These are phyloP conservation scores for Leucopternis melanops DNA, from an alignment of 2,113 vertebrate species.

Conservation along the genomic window DNA sequence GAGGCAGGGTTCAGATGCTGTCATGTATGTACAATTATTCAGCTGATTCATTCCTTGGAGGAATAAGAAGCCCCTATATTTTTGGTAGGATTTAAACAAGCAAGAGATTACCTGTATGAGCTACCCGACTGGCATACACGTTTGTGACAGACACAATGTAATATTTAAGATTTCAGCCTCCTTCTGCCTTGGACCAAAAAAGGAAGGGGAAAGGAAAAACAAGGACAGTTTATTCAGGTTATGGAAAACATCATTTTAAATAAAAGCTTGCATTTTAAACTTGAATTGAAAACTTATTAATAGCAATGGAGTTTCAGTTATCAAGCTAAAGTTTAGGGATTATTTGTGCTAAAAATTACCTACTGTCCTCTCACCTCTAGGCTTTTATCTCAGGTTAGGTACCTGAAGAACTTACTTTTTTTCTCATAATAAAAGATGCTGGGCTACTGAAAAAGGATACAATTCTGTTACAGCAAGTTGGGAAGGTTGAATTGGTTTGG, in stretches of 20 bases:
- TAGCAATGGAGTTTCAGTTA: background rate
- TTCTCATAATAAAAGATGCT: background rate
- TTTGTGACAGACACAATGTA: background rate
- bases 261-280: background rate
- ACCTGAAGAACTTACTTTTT: background rate
- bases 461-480: background rate
- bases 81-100: background rate
- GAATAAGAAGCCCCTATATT: background rate
- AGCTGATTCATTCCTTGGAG: background rate
- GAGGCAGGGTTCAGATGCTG: background rate
- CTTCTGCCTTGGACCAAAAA: background rate
- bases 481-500: background rate
- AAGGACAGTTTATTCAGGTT: background rate
- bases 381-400: background rate
- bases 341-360: background rate
- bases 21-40: background rate
- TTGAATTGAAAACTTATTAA: background rate
- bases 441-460: background rate
- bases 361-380: background rate
- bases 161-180: background rate
- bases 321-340: background rate
- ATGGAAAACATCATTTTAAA: background rate
- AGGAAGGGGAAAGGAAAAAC: background rate
- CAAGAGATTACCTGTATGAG: background rate
- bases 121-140: background rate